Evolutionary conservation across 2,797 vertebrate species (phyloP).

Genomic region (Philypnodon macrostomus): DNA sequence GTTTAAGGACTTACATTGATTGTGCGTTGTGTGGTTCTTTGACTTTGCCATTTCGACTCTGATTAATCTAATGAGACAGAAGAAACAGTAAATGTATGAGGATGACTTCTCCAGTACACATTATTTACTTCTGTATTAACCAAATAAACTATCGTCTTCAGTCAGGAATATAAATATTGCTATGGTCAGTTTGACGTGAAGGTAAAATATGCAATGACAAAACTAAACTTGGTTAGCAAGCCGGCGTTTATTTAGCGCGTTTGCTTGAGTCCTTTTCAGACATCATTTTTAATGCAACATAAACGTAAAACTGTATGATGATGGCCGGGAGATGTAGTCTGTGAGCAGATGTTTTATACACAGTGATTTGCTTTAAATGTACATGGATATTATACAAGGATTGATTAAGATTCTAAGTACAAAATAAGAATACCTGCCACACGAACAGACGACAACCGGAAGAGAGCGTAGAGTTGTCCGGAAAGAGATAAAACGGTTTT

Average conservation of each 20-base stretch:
- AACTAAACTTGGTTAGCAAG: not conserved
- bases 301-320: conserved; percentile 34
- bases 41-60: conserved; percentile 91
- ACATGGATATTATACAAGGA: conserved; percentile 29
- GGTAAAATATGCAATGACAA: too few species aligned
- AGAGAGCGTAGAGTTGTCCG: conserved; percentile 54
- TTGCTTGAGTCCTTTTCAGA: conserved; percentile 1
- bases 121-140: too few species aligned
- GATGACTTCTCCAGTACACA: too few species aligned
- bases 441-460: conserved; percentile 73
- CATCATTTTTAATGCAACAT: too few species aligned
- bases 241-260: not conserved
- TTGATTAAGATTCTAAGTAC: conserved; percentile 60
- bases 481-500: conserved; percentile 42
- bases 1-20: conserved; percentile 99
- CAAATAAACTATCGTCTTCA: too few species aligned
- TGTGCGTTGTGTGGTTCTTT: conserved; percentile 98
- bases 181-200: too few species aligned
- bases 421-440: conserved; percentile 56
- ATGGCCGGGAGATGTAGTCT: rapidly evolving
- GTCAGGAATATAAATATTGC: too few species aligned
- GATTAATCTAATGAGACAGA: conserved; percentile 39
- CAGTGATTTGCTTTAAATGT: rapidly evolving
- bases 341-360: not conserved
- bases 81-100: not conserved